Evolutionary conservation across 2,888 invertebrate species (phyloP), one percentile per base, ranked within the genome.

Genomic region (Andricus curvator): DNA sequence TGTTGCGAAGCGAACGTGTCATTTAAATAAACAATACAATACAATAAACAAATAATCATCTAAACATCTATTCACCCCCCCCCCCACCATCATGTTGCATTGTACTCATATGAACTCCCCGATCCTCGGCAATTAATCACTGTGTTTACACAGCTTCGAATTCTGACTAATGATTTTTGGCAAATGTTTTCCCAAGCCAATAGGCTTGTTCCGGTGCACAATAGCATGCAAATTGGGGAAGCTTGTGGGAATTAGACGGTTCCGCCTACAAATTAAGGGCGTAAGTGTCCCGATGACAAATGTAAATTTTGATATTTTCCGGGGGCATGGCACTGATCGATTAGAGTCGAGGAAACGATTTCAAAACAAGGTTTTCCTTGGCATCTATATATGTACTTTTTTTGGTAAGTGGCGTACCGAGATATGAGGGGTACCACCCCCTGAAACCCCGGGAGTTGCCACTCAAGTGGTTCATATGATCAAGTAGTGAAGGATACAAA

Each of bases 221-320:
- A 25, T 70, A n/a, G 56, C 51, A 74, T 74, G 74, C 56, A 74
- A 74, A 74, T 74, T 74, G 74, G 74, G 29, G n/a, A 74, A 56
- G n/a, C 74, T 56, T 56, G 56, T 5, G 74, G 74, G 74, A 74
- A 74, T 70, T 74, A 51, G 74, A 20, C 48, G 48, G 56, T 29
- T 4, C 74, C 74, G 37, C 74, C 74, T 51, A 56, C 33, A 56
- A 74, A 74, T 74, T 74, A 74, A 51, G 29, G 48, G 13, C 70
- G 29, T 29, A 56, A 74, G 74, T 74, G 51, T 48, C 56, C 51
- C 25, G 17, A 51, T 56, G 56, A 74, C n/a, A 33, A 56, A 74
- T 74, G 74, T 11, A 5, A 41, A 67, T 56, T 33, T 33, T 33
- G 33, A 56, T 70, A 20, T 56, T 74, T 74, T 17, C 33, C 33